Evolutionary conservation across 2,113 vertebrate species (phyloP), one percentile per base, ranked within the genome.

Genomic region (Lucifuga dentata): DNA sequence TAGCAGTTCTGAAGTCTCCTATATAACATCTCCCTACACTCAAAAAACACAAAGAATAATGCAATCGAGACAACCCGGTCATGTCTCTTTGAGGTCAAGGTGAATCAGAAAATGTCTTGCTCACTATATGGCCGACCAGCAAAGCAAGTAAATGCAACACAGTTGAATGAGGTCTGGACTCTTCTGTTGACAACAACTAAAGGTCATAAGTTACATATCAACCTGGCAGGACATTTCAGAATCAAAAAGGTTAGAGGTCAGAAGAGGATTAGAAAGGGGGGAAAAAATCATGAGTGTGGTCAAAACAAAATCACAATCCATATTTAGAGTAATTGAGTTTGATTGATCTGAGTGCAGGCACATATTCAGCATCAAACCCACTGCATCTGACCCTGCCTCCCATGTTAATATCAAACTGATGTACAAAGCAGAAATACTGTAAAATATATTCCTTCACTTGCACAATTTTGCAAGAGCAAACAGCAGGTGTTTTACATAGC

Each of bases 141-240:
- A 40, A 74, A 51, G 45, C 24, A 40, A 63, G 44, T 51, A 71
- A 70, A 62, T 36, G 38, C 10, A 5, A 2, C 7, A 15, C 1
- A 51, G 36, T 38, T 29, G n/a, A 24, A 76, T 78, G 46, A 70
- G 72, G 76, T 88, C 81, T 86, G 81, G 78, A 83, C 83, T 82
- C 67, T 78, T 39, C 85, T 86, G 76, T 73, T 86, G 75, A 78
- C 72, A 83, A 68, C 41, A 46, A 64, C 32, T 16, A n/a, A 11
- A 39, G 23, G 48, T 76, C 45, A 74, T 23, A 59, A 40, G 40
- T 80, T 82, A 80, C 52, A 44, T 36, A 21, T 59, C 58, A 48
- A 84, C 48, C 68, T 72, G 73, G 72, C 55, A 68, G 53, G 56
- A 70, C 29, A 64, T 78, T 83, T 88, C 65, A 76, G 29, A 39